Base-by-base conservation (phyloP, 2,797 vertebrate species). In the Hipposideros larvatus region DNA sequence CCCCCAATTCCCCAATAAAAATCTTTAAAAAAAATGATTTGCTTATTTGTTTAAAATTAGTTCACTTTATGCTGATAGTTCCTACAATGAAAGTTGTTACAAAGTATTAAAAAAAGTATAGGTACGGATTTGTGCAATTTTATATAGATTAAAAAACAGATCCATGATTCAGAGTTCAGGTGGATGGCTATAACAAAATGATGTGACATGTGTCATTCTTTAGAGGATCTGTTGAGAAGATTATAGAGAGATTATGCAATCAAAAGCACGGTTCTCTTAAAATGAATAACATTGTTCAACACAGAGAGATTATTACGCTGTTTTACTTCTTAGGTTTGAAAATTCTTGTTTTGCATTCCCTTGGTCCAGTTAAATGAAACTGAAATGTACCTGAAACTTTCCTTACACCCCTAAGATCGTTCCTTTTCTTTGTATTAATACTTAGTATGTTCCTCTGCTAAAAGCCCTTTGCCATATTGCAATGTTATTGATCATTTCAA, bases 11-110 rank as follows among this genome's bases (percentile, higher is more conserved):
- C 34, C 34, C 34, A 34, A 34, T 34, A 34, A 34, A 34, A 34
- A 34, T 34, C 34, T 34, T 34, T 34, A 34, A 34, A 34, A 41
- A 84, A 94, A 95, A 7, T 61, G 11, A 96, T 5, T 90, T 19
- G 6, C 10, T 65, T 87, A 16, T 91, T 65, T 79, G 18, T 84
- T 79, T 85, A n/a, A 90, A 91, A 79, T 95, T 88, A 96, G 31
- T 92, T 88, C 21, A 59, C 51, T 79, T 94, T 48, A 53, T 74
- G n/a, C 34, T 92, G 11, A 55, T 43, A 66, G 0, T 77, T 95
- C 86, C 53, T 78, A 71, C 24, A 53, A 65, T 85, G 15, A 74
- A 95, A 82, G 5, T 21, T 95, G 53, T 82, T 57, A 34, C 3
- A 71, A 80, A 88, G 10, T 83, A 61, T 59, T 59, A 84, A 73